Evolutionary conservation across 1,140 invertebrate genomes (phyloP).

Genomic region (Rhynchophorus ferrugineus): DNA sequence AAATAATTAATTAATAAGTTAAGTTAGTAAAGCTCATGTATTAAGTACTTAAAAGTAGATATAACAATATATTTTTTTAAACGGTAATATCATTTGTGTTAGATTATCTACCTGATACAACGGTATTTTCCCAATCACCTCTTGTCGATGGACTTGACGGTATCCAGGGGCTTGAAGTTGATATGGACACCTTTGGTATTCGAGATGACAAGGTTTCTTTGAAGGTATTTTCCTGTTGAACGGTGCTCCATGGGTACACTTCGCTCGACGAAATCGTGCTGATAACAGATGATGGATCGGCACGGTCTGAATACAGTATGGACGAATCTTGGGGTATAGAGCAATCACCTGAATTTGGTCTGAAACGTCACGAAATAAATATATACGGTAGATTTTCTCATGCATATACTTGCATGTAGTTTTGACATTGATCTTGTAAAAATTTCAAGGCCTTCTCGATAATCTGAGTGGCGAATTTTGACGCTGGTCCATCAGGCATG

Average conservation of each 20-base stretch:
- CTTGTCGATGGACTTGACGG: constrained; percentile 16
- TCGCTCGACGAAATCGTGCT: constrained; percentile 35
- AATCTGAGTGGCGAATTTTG: constrained; percentile 47
- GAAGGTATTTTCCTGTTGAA: constrained; percentile 13
- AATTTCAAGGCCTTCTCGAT: constrained; percentile 53
- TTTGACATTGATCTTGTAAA: constrained; percentile 50
- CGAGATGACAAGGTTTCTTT: constrained; percentile 30
- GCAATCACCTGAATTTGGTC: constrained; percentile 47
- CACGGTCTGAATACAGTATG: constrained; percentile 21
- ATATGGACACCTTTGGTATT: constrained; percentile 22
- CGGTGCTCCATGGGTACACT: constrained; percentile 36
- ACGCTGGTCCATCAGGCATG: constrained; percentile 42
- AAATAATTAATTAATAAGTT: no score
- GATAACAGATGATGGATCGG: constrained; percentile 23
- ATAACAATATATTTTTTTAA: no score
- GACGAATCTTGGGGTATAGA: constrained; percentile 25
- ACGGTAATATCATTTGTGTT: no score
- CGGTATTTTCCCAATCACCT: constrained; percentile 2
- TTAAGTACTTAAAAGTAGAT: no score
- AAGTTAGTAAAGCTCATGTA: no score
- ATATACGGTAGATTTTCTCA: neutral
- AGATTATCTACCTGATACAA: constrained; percentile 6
- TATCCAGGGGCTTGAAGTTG: constrained; percentile 29
- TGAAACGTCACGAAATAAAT: constrained; percentile 30
- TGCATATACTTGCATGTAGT: constrained; percentile 47